Evolutionary conservation across 1,140 invertebrate species (phyloP), one percentile per base, ranked within the genome.

Genomic region (Oscheius sp.): DNA sequence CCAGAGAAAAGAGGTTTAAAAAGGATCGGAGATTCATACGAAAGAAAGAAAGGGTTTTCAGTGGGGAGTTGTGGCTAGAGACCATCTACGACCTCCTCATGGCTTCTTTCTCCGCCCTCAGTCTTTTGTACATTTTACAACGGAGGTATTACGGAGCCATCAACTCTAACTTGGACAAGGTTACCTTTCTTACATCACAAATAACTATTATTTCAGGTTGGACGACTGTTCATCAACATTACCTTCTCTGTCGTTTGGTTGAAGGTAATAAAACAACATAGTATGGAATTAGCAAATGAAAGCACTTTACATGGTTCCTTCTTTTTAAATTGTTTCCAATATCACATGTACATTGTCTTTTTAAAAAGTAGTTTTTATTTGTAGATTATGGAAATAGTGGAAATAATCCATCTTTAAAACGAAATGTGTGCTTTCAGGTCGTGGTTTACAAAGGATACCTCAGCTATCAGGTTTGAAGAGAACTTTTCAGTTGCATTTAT

Each of bases 391-490:
- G n/a, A n/a, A n/a, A n/a, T n/a, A n/a, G n/a, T n/a, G n/a, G n/a
- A n/a, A n/a, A n/a, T n/a, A n/a, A n/a, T n/a, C n/a, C n/a, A n/a
- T n/a, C n/a, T n/a, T n/a, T n/a, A n/a, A n/a, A n/a, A n/a, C n/a
- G n/a, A n/a, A n/a, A n/a, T n/a, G n/a, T n/a, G n/a, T n/a, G n/a
- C n/a, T n/a, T n/a, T n/a, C n/a, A n/a, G n/a, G 78, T 83, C 13
- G 82, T 83, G 2, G 70, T 83, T 36, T 84, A 80, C 73, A 83
- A 83, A 65, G 82, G 82, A 23, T 83, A 83, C 65, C 61, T 84
- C 18, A 80, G 78, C 58, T 78, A 83, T 73, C 80, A 83, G 73
- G 80, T 82, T 31, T 64, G 62, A 64, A 23, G 20, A 61, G 20
- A 52, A 20, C 36, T 36, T n/a, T 36, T 26, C 20, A 52, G 70